phyloP scores from a whole-genome alignment of 2,113 vertebrate species.

The Camarhynchus parvulus region DNA sequence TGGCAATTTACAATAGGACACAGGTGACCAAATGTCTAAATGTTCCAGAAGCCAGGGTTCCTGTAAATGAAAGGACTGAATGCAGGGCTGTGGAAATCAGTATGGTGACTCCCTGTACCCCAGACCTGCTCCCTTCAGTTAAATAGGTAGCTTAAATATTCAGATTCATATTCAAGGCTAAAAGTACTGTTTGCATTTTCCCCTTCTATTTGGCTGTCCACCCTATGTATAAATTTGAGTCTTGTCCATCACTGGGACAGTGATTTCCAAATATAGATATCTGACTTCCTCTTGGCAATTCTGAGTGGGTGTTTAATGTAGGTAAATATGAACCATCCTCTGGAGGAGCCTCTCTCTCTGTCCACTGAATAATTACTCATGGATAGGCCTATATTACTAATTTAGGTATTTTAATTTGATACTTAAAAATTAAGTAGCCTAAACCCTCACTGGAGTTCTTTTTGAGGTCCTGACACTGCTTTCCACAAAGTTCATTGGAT shows the following conservation, averaged over 20 bases:
- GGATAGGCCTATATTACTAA: not conserved
- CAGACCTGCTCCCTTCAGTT: not conserved
- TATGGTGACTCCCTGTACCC: accelerated
- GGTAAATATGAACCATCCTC: not conserved
- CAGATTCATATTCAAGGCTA: not conserved
- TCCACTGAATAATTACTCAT: not conserved
- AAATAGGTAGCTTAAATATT: not conserved
- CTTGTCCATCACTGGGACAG: not conserved
- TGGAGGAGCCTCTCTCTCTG: not conserved
- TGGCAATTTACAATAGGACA: not conserved
- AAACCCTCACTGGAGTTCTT: not conserved
- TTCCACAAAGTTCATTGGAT: not conserved
- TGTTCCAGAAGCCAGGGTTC: not conserved
- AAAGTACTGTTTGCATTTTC: not conserved
- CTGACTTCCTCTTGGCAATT: not conserved
- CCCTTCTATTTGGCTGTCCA: not conserved
- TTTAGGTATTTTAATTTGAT: not conserved
- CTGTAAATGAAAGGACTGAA: not conserved
- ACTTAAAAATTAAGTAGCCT: not conserved
- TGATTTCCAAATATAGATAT: not conserved
- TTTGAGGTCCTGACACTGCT: not conserved
- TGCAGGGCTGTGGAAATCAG: not conserved
- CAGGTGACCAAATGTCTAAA: not conserved
- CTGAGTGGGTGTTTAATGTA: not conserved
- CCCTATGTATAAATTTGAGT: not conserved